Base-by-base conservation (phyloP, 37 sponge, comb jelly and placozoan species). In the Eunapius fragilis region DNA sequence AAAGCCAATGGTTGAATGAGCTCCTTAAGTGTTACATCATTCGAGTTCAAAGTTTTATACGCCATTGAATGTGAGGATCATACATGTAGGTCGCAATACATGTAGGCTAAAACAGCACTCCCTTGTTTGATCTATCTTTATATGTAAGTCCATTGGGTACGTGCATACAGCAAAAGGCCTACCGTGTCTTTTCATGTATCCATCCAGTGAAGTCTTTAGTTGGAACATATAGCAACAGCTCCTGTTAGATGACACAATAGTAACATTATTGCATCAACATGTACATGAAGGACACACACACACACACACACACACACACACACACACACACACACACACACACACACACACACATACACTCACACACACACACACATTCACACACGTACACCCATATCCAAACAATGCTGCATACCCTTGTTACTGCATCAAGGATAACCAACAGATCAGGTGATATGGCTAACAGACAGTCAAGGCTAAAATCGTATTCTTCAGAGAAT, bases 401-500 rank as follows among this genome's bases (percentile, higher is more conserved):
- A n/a, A n/a, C n/a, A n/a, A n/a, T n/a, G n/a, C n/a, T n/a, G n/a
- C n/a, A n/a, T 70, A 45, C 85, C 25, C 35, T 71, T 34, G 81
- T 80, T 25, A 37, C 28, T 24, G 34, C n/a, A 69, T 86, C 70
- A 26, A 91, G 25, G 41, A 91, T 72, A 26, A 69, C 76, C 0
- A 91, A 34, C n/a, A 91, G 70, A 68, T 91, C 91, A 12, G 91
- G 86, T n/a, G 70, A 87, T 2, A 91, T 49, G 9, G 72, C 82
- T 48, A 91, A 12, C 37, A 82, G 58, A 36, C 87, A 86, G 30
- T 91, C 87, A 14, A 91, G 24, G 2, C 67, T 35, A 19, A 2
- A 67, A 80, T 91, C 91, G 30, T 82, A 80, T 22, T 91, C 91
- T 45, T 91, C 91, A 0, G 91, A 91, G 83, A 91, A 91, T 2